A percentile compares a stretch with the other conserved stretches of the same genome.
phyloP scores from a whole-genome alignment of 2,888 invertebrate genomes.

The Cremastinae sp. region DNA sequence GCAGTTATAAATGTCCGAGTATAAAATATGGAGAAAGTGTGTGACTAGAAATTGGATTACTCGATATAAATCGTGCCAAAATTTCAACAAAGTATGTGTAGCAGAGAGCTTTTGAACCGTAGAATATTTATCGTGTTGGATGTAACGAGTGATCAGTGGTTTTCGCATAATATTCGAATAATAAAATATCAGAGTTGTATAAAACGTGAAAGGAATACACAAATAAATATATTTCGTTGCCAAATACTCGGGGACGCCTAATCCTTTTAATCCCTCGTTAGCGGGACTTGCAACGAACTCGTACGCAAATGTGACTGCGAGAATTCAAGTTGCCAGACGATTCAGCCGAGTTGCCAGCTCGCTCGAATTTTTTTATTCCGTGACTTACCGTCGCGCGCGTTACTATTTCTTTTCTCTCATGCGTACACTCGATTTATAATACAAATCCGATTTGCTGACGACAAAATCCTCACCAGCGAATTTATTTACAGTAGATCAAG shows the following conservation, averaged over 20 bases:
- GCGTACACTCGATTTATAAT: background rate
- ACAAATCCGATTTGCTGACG: background rate
- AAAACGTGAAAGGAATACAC: constrained; percentile 46
- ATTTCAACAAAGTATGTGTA: background rate
- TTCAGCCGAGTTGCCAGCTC: constrained; percentile 2
- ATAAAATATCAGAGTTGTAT: constrained; percentile 6
- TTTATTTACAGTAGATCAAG: too few relatives aligned
- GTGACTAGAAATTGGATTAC: too few relatives aligned
- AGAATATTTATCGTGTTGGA: constrained; percentile 2
- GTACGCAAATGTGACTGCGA: constrained; percentile 5
- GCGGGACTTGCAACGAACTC: constrained; percentile 7
- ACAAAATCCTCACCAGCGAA: constrained; percentile 1
- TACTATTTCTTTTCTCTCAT: constrained; percentile 24
- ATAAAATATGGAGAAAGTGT: too few relatives aligned
- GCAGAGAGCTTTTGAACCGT: background rate
- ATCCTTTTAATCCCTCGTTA: constrained; percentile 42
- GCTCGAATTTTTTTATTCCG: constrained; percentile 6
- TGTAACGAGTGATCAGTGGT: constrained; percentile 10
- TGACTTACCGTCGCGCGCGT: constrained; percentile 4
- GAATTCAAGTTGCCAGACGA: constrained; percentile 30
- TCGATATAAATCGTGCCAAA: too few relatives aligned
- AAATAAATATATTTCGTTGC: constrained; percentile 45
- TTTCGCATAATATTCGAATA: constrained; percentile 15
- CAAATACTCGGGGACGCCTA: constrained; percentile 32
- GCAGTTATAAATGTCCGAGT: too few relatives aligned